Evolutionary conservation across 1,140 invertebrate species (phyloP), one percentile per base, ranked within the genome.

Genomic region (Drosophila prosaltans): DNA sequence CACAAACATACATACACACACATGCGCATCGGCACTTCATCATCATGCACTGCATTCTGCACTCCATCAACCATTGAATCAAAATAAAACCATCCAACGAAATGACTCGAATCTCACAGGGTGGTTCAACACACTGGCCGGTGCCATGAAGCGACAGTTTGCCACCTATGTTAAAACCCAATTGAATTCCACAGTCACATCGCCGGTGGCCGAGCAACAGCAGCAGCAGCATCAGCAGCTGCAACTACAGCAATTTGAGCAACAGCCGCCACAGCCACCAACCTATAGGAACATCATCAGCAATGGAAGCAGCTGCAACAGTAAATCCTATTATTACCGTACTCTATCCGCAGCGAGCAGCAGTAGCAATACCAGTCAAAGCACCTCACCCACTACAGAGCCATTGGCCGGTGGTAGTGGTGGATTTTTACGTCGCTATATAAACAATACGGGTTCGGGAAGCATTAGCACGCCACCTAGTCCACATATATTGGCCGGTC

Each of bases 131-230:
- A 94, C 94, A 79, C 91, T 94, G 88, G 93, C 94, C 74, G 94
- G 94, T 91, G 93, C 94, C 83, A 93, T 94, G 92, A 94, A 94
- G 92, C 93, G 93, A 91, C 94, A 96, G 81, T 96, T 96, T 92
- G 95, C 95, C 81, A 95, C 95, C 69, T 96, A 96, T 93, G 95
- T 97, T 78, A 96, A 96, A 93, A 94, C 95, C 92, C 94, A 95
- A 93, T 92, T 94, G 78, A 92, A 92, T 91, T 91, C 90, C 83
- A 89, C 90, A 91, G 86, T 69, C 67, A 75, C 80, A 45, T 66
- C 83, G 3, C 79, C 71, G 16, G 57, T 91, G 92, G 61, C 91
- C 90, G 65, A 69, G 83, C 91, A 51, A 24, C 40, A 67, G 64
- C 89, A 65, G 45, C 41, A 59, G 10, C 36, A 43, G 16, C 45